Evolutionary conservation across 2,888 invertebrate species (phyloP).

Genomic region (Gordius sp.): DNA sequence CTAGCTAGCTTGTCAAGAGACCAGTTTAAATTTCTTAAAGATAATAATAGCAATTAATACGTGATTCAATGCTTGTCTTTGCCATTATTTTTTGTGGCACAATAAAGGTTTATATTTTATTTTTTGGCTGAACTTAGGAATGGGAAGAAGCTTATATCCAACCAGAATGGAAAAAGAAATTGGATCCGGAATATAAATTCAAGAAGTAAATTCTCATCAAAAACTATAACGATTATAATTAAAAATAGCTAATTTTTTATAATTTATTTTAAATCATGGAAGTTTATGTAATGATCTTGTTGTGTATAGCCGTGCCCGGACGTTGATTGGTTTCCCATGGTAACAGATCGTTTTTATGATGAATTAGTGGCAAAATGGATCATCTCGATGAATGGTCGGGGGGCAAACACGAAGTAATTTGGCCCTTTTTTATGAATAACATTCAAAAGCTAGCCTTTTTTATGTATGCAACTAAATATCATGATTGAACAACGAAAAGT

Average conservation of each 20-base stretch:
- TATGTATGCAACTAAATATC: no score
- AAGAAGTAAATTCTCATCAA: background rate
- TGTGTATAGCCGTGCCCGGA: slow-evolving; percentile 80
- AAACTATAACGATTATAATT: background rate
- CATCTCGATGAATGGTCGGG: slow-evolving; percentile 67
- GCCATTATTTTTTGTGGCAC: no score
- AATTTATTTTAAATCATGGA: background rate
- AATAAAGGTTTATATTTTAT: no score
- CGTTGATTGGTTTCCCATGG: slow-evolving; percentile 79
- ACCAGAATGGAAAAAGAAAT: background rate
- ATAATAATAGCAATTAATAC: no score
- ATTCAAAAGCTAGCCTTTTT: no score
- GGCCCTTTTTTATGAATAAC: no score
- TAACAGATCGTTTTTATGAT: slow-evolving; percentile 46
- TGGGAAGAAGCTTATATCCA: slow-evolving; percentile 10
- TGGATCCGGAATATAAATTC: background rate
- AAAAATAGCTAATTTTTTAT: background rate
- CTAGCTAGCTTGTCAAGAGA: no score
- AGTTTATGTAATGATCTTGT: no score
- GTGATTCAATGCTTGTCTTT: no score
- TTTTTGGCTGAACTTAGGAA: background rate
- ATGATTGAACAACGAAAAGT: no score
- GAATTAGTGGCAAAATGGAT: slow-evolving; percentile 72
- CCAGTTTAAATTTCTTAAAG: no score
- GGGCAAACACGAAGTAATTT: slow-evolving; percentile 47